phyloP scores from a whole-genome alignment of 2,797 vertebrate genomes.

The Sebastes miniatus region DNA sequence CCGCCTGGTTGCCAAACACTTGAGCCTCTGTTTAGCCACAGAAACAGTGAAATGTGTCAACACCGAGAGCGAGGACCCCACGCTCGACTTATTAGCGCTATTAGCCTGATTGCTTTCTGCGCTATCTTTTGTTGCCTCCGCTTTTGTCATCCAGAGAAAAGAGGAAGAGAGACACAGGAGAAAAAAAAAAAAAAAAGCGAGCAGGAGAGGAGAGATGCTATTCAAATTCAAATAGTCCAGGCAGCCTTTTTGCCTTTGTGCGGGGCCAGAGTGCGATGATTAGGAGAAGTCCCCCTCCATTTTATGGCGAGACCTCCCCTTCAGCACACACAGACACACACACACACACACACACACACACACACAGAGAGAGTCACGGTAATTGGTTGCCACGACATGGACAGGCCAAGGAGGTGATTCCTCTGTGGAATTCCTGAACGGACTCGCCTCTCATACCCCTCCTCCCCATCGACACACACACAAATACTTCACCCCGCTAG shows the following conservation, averaged over 20 bases:
- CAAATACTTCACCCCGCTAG: conserved; percentile 47
- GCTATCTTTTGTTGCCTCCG: conserved; percentile 75
- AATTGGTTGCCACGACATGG: conserved; percentile 77
- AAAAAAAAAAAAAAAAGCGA: conserved; percentile 17
- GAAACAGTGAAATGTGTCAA: conserved; percentile 84
- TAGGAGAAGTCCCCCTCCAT: conserved; percentile 77
- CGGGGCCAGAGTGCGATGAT: conserved; percentile 77
- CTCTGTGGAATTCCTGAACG: conserved; percentile 76
- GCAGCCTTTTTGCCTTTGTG: conserved; percentile 78
- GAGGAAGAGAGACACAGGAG: conserved; percentile 33
- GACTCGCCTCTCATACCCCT: conserved; percentile 50
- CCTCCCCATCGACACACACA: conserved; percentile 22
- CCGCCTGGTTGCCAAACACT: conserved; percentile 80
- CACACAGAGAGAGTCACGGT: conserved; percentile 54
- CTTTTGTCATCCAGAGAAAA: conserved; percentile 73
- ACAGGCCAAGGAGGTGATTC: conserved; percentile 77
- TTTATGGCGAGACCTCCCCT: conserved; percentile 67
- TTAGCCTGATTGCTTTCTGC: conserved; percentile 83
- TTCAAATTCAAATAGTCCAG: conserved; percentile 82
- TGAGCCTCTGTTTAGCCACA: conserved; percentile 81
- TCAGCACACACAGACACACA: conserved; percentile 19
- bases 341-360: conserved; percentile 17
- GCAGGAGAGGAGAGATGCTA: conserved; percentile 66
- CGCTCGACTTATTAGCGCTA: conserved; percentile 84
- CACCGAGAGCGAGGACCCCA: conserved; percentile 73